Evolutionary conservation across 2,797 vertebrate species (phyloP), one percentile per base, ranked within the genome.

Genomic region (Macropodus opercularis): DNA sequence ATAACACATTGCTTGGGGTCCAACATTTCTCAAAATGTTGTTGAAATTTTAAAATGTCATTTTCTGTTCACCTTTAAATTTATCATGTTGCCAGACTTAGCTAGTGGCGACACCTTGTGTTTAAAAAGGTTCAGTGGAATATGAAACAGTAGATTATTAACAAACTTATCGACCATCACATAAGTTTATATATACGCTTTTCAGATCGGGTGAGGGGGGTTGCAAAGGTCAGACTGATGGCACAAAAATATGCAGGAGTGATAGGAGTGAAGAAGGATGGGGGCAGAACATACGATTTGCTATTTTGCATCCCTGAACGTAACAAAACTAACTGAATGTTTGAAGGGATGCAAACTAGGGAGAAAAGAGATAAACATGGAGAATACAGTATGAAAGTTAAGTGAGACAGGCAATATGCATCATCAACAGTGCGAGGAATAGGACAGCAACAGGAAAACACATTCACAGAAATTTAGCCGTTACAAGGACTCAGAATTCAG

Each of bases 381-480:
- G 63, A 51, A 65, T 19, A 63, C 26, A 56, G 47, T 21, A 51
- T 65, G 49, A 55, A 39, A 53, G 67, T 56, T 26, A 58, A 78
- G 72, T 58, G 56, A 68, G 47, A 76, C 70, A 63, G 73, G 73
- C 60, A 77, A 84, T 75, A 84, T 56, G 70, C 72, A 73, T 61
- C 21, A 69, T 83, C 72, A 75, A 73, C 63, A 67, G 32, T 41
- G 63, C 68, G 82, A 82, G 69, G 75, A 83, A 72, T 24, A 67
- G 81, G 83, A 85, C 77, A 80, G 78, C 77, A 79, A 78, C 29
- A 78, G 60, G 72, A 77, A 83, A 87, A 85, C 77, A 87, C 87
- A 69, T 72, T 83, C 73, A 89, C 84, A 73, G 52, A 76, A 87
- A 82, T 85, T 72, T 44, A 75, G 84, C 89, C 79, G 31, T 17